Percentiles rank a stretch among this genome's conserved stretches.
Evolutionary conservation across 2,888 invertebrate genomes (phyloP).

Genomic region (Monoplex corrugatus): DNA sequence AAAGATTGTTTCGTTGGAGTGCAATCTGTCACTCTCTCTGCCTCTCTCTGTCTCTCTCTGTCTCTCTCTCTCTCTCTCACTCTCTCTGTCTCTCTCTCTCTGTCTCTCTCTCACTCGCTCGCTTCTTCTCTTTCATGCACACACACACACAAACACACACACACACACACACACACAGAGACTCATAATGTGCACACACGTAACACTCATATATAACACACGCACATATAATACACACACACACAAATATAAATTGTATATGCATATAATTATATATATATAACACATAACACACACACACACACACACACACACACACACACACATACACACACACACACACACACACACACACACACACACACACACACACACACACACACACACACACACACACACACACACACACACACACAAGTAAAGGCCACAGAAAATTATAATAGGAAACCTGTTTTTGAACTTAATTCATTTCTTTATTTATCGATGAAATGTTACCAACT

Average conservation of each 20-base stretch:
- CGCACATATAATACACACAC: too few relatives aligned
- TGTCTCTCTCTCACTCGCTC: not conserved
- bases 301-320: not conserved
- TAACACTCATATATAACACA: too few relatives aligned
- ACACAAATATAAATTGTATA: not conserved
- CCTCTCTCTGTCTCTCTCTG: not conserved
- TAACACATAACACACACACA: too few relatives aligned
- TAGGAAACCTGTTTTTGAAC: too few relatives aligned
- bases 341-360: not conserved
- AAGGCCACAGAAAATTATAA: too few relatives aligned
- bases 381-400: constrained; percentile 1
- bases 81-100: constrained; percentile 17
- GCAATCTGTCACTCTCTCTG: too few relatives aligned
- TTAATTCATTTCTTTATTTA: too few relatives aligned
- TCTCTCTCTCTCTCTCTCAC: not conserved
- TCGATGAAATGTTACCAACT: too few relatives aligned
- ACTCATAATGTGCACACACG: too few relatives aligned
- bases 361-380: not conserved
- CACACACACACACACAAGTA: not conserved
- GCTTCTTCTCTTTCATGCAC: not conserved
- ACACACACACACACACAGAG: too few relatives aligned
- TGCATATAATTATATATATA: not conserved
- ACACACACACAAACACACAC: too few relatives aligned
- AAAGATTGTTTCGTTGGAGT: too few relatives aligned
- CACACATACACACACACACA: not conserved